Evolutionary conservation across 1,140 invertebrate genomes (phyloP), one percentile per base, ranked within the genome.

Genomic region (Ceratitis capitata): DNA sequence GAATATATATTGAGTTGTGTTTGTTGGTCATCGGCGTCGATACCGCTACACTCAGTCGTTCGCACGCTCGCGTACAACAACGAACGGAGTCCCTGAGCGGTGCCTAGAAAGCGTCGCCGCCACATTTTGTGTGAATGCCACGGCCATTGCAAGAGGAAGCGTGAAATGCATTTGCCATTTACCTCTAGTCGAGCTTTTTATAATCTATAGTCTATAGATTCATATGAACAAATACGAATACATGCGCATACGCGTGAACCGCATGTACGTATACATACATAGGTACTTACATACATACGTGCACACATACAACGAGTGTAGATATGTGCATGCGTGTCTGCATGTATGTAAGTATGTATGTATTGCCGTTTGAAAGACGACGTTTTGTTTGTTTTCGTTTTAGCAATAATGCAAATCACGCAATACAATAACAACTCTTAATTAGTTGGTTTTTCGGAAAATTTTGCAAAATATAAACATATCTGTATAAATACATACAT

Each of bases 1-100:
- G 69, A 47, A 78, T 78, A 78, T 9, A 78, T 39, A 45, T 78
- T 45, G n/a, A 9, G n/a, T 47, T 78, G 69, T 78, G 42, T 78
- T 78, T 78, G 69, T 78, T 78, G 69, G 69, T n/a, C 69, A 78
- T 78, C 69, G 39, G 23, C 69, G 39, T 45, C 69, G 69, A 74
- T 42, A 19, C 16, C 14, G 69, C 3, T 74, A n/a, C 69, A 74
- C 35, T 45, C 35, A 14, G 42, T n/a, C 39, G 69, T 19, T 42
- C 35, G 39, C 69, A 42, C 39, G 35, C 69, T 64, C 61, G 61
- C 61, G 32, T 16, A 64, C 47, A 82, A 47, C 42, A 35, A 82
- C 47, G 5, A 26, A 23, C 26, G 74, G 56, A 78, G 69, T 78
- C 69, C 69, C 69, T 78, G 69, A 78, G 39, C 69, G 39, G 69